Percentiles rank a stretch among this genome's conserved stretches.
phyloP scores from a whole-genome alignment of 2,113 vertebrate species.

The Psilopsiagon aurifrons region DNA sequence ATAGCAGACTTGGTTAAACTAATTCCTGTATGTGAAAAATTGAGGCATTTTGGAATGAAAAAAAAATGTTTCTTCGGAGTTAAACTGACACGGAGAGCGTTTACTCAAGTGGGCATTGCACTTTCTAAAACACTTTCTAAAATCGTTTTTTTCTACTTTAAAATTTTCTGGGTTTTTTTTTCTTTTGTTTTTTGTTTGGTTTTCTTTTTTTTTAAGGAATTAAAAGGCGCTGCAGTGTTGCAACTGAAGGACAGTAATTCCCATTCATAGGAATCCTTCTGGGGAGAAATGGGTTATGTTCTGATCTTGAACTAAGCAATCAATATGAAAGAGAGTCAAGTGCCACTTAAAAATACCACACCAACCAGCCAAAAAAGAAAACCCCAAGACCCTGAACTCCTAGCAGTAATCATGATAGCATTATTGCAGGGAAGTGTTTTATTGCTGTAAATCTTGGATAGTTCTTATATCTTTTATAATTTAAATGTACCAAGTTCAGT shows the following conservation, averaged over 20 bases:
- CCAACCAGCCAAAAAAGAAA: background rate
- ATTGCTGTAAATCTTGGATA: background rate
- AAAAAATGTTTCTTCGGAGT: background rate
- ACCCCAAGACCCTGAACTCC: accelerated
- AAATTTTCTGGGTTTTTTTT: background rate
- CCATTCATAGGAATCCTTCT: background rate
- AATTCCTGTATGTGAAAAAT: background rate
- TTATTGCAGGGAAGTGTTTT: background rate
- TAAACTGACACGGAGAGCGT: background rate
- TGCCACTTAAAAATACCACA: background rate
- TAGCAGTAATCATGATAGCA: background rate
- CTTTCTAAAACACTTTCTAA: background rate
- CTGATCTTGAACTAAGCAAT: background rate
- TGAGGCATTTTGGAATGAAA: background rate
- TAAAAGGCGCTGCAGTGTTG: background rate
- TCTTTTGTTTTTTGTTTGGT: too few species aligned
- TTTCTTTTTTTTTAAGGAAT: background rate
- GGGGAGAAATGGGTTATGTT: background rate
- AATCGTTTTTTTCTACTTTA: background rate
- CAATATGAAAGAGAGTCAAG: background rate
- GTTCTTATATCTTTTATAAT: background rate
- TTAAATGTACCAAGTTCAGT: background rate
- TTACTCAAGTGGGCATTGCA: background rate
- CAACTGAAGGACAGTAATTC: background rate
- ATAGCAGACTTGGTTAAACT: background rate